Conservation (phyloP, 2,888 invertebrate genomes). For the Melinopterus prodromus region DNA sequence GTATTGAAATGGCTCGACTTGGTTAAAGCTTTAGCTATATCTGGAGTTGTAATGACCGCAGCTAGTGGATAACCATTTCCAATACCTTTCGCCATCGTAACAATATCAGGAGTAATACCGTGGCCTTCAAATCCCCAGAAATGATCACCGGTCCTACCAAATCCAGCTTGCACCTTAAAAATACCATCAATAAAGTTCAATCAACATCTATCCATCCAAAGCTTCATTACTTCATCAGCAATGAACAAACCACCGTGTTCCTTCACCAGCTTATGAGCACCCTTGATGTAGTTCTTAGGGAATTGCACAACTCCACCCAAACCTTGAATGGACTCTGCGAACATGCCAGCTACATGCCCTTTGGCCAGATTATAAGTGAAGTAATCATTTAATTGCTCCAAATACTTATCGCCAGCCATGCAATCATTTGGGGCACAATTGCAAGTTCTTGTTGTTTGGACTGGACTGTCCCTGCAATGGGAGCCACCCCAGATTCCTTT, state of each 20-base stretch:
- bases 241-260: conserved; percentile 88
- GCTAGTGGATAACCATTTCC: conserved; percentile 97
- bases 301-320: conserved; percentile 94
- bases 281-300: conserved; percentile 85
- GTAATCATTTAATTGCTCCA: conserved; percentile 82
- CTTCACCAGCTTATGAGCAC: conserved; percentile 80
- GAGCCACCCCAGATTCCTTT: conserved; percentile 90
- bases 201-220: background rate
- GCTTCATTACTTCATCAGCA: conserved; percentile 80
- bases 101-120: conserved; percentile 89
- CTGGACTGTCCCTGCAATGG: conserved; percentile 86
- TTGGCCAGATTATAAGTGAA: conserved; percentile 81
- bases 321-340: conserved; percentile 97
- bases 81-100: conserved; percentile 94
- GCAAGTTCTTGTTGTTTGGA: conserved; percentile 76
- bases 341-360: conserved; percentile 84
- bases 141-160: conserved; percentile 91
- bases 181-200: conserved; percentile 11
- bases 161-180: conserved; percentile 90
- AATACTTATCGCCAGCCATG: conserved; percentile 79
- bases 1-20: conserved; percentile 92
- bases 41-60: conserved; percentile 91
- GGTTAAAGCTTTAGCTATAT: conserved; percentile 81
- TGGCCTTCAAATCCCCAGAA: conserved; percentile 98
- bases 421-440: conserved; percentile 71